A percentile compares a stretch with the other conserved stretches of the same genome.
Evolutionary conservation across 2,113 vertebrate species (phyloP).

Genomic region (Corythoichthys haematopterus): DNA sequence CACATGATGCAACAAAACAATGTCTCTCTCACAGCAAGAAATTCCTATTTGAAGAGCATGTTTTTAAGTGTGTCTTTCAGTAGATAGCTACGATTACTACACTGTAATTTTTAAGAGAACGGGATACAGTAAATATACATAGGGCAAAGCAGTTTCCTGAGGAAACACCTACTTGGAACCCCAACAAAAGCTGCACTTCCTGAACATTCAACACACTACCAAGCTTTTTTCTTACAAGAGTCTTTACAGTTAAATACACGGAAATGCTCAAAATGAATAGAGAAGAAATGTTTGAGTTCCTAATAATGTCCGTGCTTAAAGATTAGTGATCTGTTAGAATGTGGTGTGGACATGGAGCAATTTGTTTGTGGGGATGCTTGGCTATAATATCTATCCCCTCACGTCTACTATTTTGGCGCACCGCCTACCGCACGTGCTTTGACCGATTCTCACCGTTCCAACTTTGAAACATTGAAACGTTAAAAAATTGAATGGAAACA

Average conservation of each 20-base stretch:
- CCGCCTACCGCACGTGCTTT: no score
- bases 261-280: not conserved
- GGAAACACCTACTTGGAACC: conserved; percentile 41
- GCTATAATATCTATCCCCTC: no score
- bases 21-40: conserved; percentile 19
- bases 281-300: not conserved
- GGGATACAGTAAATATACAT: not conserved
- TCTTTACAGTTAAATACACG: not conserved
- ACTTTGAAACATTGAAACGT: no score
- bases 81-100: conserved; percentile 25
- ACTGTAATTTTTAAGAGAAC: conserved; percentile 19
- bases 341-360: no score
- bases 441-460: no score
- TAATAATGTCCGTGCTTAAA: not conserved
- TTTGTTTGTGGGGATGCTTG: not conserved
- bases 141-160: conserved; percentile 38
- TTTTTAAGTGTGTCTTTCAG: not conserved
- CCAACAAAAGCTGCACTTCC: conserved; percentile 40
- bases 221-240: conserved; percentile 7
- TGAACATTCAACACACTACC: conserved; percentile 4
- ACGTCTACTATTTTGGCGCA: no score
- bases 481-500: no score
- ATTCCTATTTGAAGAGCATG: not conserved
- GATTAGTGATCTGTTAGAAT: not conserved
- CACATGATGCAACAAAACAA: conserved; percentile 12